Base-by-base conservation (phyloP, 1,140 invertebrate species). In the Hylyphantes graminicola region DNA sequence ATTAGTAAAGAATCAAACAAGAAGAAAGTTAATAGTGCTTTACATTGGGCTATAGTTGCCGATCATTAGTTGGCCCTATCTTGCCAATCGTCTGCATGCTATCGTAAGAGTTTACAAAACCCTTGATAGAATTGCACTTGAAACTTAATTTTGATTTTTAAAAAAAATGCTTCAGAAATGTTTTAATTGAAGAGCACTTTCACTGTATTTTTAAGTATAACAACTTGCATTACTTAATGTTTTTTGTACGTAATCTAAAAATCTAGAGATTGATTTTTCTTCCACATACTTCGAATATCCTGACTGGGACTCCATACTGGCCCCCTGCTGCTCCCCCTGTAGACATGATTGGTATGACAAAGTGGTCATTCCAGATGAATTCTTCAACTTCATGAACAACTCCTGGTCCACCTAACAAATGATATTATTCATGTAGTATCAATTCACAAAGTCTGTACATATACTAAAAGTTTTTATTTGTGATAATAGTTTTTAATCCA, bases 331-430 rank as follows among this genome's bases (percentile, higher is more conserved):
- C 89, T 59, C 88, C 90, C 35, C 88, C 88, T 55, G 88, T 88
- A 19, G 86, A 88, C 50, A 84, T 86, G 15, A 90, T 85, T 13
- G 90, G 90, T 57, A 90, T 87, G 17, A 90, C 89, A 73, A 89
- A 87, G 70, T 89, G 88, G 77, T 90, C 90, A 86, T 89, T 90
- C 90, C 90, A 90, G 6, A 88, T 87, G 85, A 90, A 90, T 86
- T 90, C 87, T 76, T 89, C 88, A n/a, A 89, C 87, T 85, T 89
- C 89, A 76, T 89, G 89, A 10, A 89, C 88, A 57, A 89, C 87
- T 63, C 87, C 87, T 55, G 87, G 87, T 7, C 88, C 89, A 57
- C 89, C 89, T 89, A 85, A 65, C 21, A 85, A 54, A 79, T n/a
- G 67, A 67, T 13, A 59, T 7, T 50, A 50, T 5, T 50, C 7